Evolutionary conservation across 2,888 invertebrate species (phyloP).

Genomic region (Caenorhabditis plicata): DNA sequence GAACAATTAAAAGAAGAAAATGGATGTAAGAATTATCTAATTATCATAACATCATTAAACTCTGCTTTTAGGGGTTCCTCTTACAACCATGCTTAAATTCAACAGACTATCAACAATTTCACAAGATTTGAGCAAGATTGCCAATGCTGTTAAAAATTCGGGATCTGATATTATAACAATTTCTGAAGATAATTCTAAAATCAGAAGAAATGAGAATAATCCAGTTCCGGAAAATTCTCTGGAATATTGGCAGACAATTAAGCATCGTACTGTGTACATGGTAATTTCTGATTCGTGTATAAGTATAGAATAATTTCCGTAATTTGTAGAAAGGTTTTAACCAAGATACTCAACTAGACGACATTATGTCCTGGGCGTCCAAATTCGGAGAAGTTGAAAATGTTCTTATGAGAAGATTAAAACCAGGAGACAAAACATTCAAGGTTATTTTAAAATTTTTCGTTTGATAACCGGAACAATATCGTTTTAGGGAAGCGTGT

Average conservation of each 20-base stretch:
- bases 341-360: constrained; percentile 73
- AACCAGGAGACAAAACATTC: constrained; percentile 61
- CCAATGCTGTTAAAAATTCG: constrained; percentile 75
- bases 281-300: constrained; percentile 33
- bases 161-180: constrained; percentile 33
- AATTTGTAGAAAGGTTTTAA: constrained; percentile 73
- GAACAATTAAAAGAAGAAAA: constrained; percentile 82
- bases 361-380: constrained; percentile 76
- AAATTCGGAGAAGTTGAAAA: constrained; percentile 75
- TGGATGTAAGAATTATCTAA: constrained; percentile 71
- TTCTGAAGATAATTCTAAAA: constrained; percentile 75
- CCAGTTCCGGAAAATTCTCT: constrained; percentile 83
- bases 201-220: constrained; percentile 76
- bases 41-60: not conserved
- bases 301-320: constrained; percentile 1
- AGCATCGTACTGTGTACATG: constrained; percentile 79
- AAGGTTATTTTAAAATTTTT: no score
- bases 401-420: constrained; percentile 69
- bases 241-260: constrained; percentile 79
- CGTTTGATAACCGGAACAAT: no score
- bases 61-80: constrained; percentile 75
- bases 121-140: constrained; percentile 75
- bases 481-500: constrained; percentile 91
- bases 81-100: constrained; percentile 82
- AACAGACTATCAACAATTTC: constrained; percentile 77